Percentiles rank a stretch among this genome's conserved stretches.
Conservation (phyloP, 2,888 invertebrate genomes). For the Chaitophorus viminalis region DNA sequence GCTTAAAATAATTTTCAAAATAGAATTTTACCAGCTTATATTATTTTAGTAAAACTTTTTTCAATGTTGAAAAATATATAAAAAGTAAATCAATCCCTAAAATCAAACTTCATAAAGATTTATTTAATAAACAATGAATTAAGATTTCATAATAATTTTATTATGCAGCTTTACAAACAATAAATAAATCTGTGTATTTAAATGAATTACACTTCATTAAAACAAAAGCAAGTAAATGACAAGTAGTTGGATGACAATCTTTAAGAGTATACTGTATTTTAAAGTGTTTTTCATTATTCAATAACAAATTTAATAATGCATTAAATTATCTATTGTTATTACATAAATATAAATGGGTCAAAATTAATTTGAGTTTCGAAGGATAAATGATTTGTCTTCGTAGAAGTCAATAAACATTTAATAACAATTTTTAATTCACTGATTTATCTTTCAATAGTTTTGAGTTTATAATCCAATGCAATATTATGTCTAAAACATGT, state of each 20-base stretch:
- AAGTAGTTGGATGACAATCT: neutral
- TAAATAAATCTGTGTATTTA: neutral
- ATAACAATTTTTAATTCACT: constrained; percentile 10
- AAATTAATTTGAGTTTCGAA: neutral
- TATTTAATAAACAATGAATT: neutral
- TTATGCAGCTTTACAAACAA: neutral
- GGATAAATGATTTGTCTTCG: constrained; percentile 33
- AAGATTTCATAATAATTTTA: neutral
- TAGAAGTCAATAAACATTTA: neutral
- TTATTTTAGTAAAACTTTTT: neutral
- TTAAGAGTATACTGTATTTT: constrained; percentile 1
- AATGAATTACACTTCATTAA: constrained; percentile 31
- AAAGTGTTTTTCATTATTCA: neutral
- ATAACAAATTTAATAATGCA: neutral
- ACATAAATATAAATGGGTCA: constrained; percentile 27
- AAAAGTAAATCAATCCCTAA: neutral
- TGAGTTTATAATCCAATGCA: neutral
- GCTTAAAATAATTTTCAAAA: neutral
- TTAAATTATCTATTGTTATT: neutral
- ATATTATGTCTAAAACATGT: constrained; percentile 51
- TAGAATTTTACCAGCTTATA: no score
- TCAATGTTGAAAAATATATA: neutral
- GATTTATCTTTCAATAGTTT: neutral
- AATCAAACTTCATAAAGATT: neutral
- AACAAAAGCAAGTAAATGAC: constrained; percentile 12